Base-by-base conservation (phyloP, 2,113 vertebrate genomes). In the Galemys pyrenaicus region DNA sequence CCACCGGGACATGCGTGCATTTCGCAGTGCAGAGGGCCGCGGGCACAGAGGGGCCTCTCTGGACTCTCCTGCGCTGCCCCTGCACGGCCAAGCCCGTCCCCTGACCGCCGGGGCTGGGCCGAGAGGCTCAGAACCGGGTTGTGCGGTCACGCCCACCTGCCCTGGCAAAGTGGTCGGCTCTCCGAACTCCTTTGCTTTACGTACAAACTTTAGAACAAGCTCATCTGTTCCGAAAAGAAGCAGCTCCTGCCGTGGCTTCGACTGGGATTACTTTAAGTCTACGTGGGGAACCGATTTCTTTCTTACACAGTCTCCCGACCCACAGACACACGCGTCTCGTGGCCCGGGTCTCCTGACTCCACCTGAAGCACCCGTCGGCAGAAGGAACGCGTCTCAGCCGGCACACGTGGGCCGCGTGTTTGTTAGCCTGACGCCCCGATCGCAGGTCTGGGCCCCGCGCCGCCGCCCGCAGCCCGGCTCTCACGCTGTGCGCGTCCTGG, bases 61-160 rank as follows among this genome's bases (percentile, higher is more conserved):
- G 44, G 41, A 32, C 51, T 60, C 32, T 58, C 64, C 37, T 3
- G 0, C 8, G 5, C 5, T 44, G 5, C 44, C 44, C 44, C n/a
- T n/a, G 9, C 44, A 44, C 44, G 44, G 44, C 44, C 44, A n/a
- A n/a, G n/a, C n/a, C n/a, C n/a, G n/a, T 20, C 41, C 41, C 26
- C 67, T 3, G 0, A 30, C 16, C 39, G 44, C 1, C 0, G 1
- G 0, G 4, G 22, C 54, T 44, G 12, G 24, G 13, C 6, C 5
- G 6, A 0, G 19, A 49, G 22, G 26, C 10, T 54, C 13, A 2
- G 56, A 11, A 20, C 6, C 37, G n/a, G 20, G 30, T 6, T 12
- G 7, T 1, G 6, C 2, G 9, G 35, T 32, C 46, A 68, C 46
- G 39, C 77, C 5, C 44, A 44, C 5, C 64, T 8, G 37, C 15